These are phyloP conservation scores for Ophion ellenae DNA, from an alignment of 2,888 invertebrate genomes.

Conservation along the genomic window DNA sequence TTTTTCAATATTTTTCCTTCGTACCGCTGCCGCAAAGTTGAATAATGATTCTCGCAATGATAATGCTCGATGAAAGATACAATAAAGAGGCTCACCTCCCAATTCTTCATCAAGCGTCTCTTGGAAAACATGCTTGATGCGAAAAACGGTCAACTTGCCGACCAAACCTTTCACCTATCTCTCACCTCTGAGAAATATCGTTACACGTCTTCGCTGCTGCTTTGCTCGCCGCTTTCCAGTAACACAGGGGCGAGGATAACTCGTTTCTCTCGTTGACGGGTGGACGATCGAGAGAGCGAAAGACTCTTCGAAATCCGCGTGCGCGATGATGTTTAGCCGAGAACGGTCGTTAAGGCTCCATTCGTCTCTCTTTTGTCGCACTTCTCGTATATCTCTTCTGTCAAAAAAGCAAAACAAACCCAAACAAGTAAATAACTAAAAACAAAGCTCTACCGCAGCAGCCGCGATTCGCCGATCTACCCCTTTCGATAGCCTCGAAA, in stretches of 20 bases:
- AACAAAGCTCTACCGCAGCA: constrained; percentile 17
- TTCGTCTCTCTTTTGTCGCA: constrained; percentile 46
- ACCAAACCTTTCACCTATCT: too few relatives aligned
- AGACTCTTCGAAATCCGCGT: not conserved
- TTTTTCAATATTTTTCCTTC: not conserved
- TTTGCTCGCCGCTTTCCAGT: not conserved
- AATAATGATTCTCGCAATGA: constrained; percentile 7
- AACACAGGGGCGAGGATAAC: not conserved
- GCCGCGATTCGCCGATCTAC: not conserved
- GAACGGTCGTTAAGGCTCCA: constrained; percentile 34
- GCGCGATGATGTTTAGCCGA: not conserved
- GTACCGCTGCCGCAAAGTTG: not conserved
- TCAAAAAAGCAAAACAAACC: not conserved
- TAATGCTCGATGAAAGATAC: not conserved
- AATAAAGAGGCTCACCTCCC: constrained; percentile 56
- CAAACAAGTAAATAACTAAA: constrained; percentile 29
- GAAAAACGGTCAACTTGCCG: too few relatives aligned
- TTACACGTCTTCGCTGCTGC: too few relatives aligned
- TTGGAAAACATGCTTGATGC: not conserved
- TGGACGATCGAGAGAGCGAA: not conserved
- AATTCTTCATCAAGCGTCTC: constrained; percentile 17
- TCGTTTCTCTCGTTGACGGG: too few relatives aligned
- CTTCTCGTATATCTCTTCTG: constrained; percentile 48
- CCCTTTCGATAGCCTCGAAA: not conserved
- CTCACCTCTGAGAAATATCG: too few relatives aligned